These are phyloP conservation scores for Silurus lanzhouensis DNA, from an alignment of 2,797 vertebrate genomes.

Conservation along the genomic window DNA sequence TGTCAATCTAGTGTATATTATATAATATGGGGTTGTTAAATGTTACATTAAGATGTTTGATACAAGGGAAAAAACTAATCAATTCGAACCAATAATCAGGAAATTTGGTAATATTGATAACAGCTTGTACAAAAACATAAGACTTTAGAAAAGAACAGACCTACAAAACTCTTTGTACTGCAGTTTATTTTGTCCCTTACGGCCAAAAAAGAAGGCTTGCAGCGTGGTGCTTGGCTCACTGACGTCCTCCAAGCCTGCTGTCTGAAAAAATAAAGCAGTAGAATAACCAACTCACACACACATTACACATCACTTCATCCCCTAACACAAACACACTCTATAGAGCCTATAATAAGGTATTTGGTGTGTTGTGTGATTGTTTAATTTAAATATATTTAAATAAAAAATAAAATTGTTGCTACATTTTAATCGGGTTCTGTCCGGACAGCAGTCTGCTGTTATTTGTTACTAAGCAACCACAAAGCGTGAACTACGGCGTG, in stretches of 20 bases:
- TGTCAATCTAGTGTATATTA: no score
- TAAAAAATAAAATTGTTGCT: no score
- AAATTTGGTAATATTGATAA: background rate
- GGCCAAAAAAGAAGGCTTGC: constrained; percentile 91
- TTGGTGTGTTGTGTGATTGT: no score
- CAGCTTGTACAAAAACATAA: no score
- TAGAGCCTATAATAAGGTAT: no score
- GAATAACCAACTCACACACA: background rate
- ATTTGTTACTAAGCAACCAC: no score
- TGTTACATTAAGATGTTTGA: no score
- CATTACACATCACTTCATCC: background rate
- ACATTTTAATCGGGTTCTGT: no score
- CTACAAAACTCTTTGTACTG: constrained; percentile 86
- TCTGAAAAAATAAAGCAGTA: constrained; percentile 62
- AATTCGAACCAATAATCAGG: background rate
- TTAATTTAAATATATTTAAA: no score
- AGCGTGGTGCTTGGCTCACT: constrained; percentile 82
- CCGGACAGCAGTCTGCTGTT: no score
- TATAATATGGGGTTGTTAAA: no score
- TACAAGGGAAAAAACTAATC: background rate
- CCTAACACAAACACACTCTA: background rate
- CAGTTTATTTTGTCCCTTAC: constrained; percentile 84
- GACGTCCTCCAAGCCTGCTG: constrained; percentile 65
- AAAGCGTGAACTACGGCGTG: no score
- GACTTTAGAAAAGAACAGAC: constrained; percentile 61